A percentile compares a stretch with the other conserved stretches of the same genome.
These are phyloP conservation scores for Neotoma lepida DNA, from an alignment of 2,113 vertebrate species.

Conservation along the genomic window DNA sequence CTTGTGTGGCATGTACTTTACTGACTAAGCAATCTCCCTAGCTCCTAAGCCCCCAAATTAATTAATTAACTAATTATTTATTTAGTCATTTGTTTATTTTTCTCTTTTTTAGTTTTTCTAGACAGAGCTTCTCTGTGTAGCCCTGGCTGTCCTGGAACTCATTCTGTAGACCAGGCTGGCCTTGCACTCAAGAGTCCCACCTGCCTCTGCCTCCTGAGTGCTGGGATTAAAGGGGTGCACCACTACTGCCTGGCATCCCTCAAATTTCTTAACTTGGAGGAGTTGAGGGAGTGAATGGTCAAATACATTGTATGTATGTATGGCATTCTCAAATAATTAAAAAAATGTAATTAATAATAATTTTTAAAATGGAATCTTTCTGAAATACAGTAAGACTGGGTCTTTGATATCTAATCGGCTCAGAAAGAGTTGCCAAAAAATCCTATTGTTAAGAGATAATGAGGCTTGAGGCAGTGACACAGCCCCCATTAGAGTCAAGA, in stretches of 20 bases:
- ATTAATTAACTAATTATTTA: no score
- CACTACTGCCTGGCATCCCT: background rate
- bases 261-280: background rate
- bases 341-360: background rate
- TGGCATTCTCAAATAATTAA: background rate
- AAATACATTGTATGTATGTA: background rate
- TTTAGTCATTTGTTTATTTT: background rate
- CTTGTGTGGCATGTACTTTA: background rate
- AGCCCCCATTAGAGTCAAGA: background rate
- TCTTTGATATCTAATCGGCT: constrained; percentile 47
- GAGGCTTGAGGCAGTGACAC: background rate
- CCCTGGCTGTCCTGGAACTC: background rate
- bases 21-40: background rate
- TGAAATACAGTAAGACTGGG: background rate
- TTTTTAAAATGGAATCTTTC: constrained; percentile 47
- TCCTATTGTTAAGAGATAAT: constrained; percentile 45
- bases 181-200: no score
- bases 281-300: background rate
- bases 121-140: background rate
- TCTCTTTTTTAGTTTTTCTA: background rate
- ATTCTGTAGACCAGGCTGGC: no score
- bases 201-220: background rate
- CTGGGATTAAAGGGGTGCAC: background rate
- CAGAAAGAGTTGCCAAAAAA: constrained; percentile 54
- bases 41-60: background rate